Evolutionary conservation across 2,888 invertebrate genomes (phyloP).

Genomic region (Pristionchus japonicus): DNA sequence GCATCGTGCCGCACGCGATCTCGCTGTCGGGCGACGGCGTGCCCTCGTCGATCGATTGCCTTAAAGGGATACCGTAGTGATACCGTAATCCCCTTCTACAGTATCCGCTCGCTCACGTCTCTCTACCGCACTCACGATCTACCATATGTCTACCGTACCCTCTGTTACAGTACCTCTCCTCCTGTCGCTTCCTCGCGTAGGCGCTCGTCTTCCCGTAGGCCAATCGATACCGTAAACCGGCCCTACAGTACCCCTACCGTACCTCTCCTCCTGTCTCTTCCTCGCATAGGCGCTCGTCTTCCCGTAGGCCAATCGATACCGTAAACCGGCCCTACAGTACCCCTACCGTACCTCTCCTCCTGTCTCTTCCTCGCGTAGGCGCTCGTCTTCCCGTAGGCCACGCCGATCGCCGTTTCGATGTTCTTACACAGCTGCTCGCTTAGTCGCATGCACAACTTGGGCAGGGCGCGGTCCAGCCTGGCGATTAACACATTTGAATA

Average conservation of each 20-base stretch:
- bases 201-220: not conserved
- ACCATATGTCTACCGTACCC: not conserved
- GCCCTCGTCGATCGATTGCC: conserved; percentile 38
- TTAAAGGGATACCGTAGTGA: not conserved
- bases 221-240: not conserved
- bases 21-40: conserved; percentile 44
- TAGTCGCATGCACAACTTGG: conserved; percentile 84
- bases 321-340: not conserved
- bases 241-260: not conserved
- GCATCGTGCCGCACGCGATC: conserved; percentile 21
- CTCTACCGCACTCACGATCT: not conserved
- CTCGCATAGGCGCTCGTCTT: not conserved
- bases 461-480: conserved; percentile 80
- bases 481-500: no score
- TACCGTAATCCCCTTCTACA: no score
- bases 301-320: not conserved
- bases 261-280: not conserved
- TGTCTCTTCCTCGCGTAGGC: conserved; percentile 5
- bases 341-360: conserved; percentile 30
- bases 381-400: conserved; percentile 39
- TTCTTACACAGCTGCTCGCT: conserved; percentile 87
- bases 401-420: conserved; percentile 80
- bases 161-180: not conserved
- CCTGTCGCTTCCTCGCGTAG: not conserved
- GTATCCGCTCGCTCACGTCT: no score